Conservation (phyloP, 2,888 invertebrate species). For the Creontiades dilutus region DNA sequence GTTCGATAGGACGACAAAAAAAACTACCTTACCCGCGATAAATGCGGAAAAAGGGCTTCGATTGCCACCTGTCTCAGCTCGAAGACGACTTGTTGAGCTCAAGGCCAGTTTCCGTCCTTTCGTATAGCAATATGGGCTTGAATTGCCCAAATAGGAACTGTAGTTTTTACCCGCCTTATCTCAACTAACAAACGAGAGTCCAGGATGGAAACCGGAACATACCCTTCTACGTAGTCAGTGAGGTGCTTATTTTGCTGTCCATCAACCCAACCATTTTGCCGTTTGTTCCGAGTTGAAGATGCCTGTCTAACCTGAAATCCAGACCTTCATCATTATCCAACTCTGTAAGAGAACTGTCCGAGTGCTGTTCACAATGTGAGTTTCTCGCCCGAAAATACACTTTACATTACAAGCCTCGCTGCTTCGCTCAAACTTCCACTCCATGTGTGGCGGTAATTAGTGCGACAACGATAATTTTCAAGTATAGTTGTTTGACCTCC, state of each 20-base stretch:
- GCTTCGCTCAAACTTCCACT: no score
- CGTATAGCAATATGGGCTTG: background rate
- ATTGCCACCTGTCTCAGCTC: background rate
- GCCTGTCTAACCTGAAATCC: no score
- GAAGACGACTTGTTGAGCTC: slow-evolving; percentile 30
- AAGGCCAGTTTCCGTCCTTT: slow-evolving; percentile 1
- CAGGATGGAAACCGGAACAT: background rate
- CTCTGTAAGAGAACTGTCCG: no score
- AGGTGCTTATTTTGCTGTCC: background rate
- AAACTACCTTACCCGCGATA: slow-evolving; percentile 16
- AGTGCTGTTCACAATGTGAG: no score
- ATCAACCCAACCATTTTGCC: background rate
- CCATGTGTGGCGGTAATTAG: no score
- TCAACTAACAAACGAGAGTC: slow-evolving; percentile 1
- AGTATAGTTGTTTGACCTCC: no score
- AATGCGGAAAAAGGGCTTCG: slow-evolving; percentile 14
- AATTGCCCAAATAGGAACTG: background rate
- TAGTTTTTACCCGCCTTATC: slow-evolving; percentile 2
- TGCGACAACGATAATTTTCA: no score
- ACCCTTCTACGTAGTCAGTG: background rate
- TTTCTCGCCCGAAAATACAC: no score
- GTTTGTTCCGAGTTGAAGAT: no score
- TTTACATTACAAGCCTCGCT: no score
- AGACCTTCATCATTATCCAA: no score
- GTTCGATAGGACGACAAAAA: background rate